phyloP scores from a whole-genome alignment of 2,797 vertebrate genomes.

The Lacerta viridis region DNA sequence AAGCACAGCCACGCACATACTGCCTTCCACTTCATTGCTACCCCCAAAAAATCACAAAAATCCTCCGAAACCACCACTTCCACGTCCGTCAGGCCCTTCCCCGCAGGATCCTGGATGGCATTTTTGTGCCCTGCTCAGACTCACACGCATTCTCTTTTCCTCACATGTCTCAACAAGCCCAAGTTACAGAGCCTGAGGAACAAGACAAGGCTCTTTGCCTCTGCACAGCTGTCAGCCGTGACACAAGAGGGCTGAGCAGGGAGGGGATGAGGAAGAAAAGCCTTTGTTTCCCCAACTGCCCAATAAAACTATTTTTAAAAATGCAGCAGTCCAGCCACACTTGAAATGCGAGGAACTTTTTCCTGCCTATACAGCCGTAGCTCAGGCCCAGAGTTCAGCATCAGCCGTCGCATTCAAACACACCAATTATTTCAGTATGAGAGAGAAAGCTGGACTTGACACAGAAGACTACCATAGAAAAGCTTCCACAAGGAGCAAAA shows the following conservation, averaged over 20 bases:
- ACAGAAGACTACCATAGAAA: background rate
- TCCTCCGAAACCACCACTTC: background rate
- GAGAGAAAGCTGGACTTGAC: background rate
- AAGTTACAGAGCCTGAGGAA: conserved; percentile 61
- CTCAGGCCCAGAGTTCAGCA: background rate
- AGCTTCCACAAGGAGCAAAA: background rate
- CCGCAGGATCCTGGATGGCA: background rate
- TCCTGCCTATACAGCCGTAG: background rate
- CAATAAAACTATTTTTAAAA: background rate
- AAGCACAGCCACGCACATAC: no score
- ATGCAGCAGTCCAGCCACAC: background rate
- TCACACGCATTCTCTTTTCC: conserved; percentile 4
- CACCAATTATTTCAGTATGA: background rate
- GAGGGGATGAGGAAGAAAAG: background rate
- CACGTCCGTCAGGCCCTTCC: background rate
- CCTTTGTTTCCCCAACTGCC: background rate
- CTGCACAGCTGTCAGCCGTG: conserved; percentile 2
- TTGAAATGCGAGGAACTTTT: background rate
- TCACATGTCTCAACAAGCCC: conserved; percentile 62
- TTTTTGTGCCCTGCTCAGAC: background rate
- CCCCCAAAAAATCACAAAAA: background rate
- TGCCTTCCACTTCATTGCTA: background rate
- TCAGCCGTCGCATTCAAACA: no score
- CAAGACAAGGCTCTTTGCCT: conserved; percentile 11
- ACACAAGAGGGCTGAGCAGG: conserved; percentile 5